Conservation (phyloP, 2,888 invertebrate species). For the Epistrophe eligans region DNA sequence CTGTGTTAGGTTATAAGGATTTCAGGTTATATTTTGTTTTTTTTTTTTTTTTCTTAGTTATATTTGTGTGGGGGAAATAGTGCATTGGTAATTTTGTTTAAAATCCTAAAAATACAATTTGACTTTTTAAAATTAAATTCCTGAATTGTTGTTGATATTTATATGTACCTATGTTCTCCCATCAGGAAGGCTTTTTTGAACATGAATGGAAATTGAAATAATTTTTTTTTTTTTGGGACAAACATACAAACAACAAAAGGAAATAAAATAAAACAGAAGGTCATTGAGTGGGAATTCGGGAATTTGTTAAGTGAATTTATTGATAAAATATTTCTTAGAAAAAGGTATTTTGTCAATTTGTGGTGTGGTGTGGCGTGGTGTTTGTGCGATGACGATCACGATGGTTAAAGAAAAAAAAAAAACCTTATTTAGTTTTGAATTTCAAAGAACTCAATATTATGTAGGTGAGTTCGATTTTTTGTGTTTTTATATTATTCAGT, state of each 20-base stretch:
- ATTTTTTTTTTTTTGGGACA: not conserved
- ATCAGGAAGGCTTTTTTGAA: not conserved
- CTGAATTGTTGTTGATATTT: constrained; percentile 26
- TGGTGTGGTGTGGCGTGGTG: not conserved
- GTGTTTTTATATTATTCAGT: constrained; percentile 23
- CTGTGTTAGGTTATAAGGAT: constrained; percentile 3
- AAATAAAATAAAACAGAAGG: constrained; percentile 29
- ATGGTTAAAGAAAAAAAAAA: not conserved
- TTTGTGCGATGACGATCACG: not conserved
- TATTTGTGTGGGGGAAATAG: constrained; percentile 64
- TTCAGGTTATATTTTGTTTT: constrained; percentile 25
- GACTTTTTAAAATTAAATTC: constrained; percentile 47
- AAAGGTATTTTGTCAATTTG: not conserved
- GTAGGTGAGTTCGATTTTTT: constrained; percentile 38
- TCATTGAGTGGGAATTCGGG: constrained; percentile 45
- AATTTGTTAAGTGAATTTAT: constrained; percentile 59
- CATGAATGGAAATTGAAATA: not conserved
- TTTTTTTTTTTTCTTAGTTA: constrained; percentile 31
- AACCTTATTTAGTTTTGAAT: constrained; percentile 15
- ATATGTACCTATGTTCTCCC: too few species aligned
- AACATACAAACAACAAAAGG: not conserved
- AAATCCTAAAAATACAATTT: constrained; percentile 63
- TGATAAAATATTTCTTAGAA: constrained; percentile 45
- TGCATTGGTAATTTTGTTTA: constrained; percentile 60
- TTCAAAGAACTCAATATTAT: constrained; percentile 59